phyloP scores from a whole-genome alignment of 2,113 vertebrate species.

The Mesocricetus auratus region DNA sequence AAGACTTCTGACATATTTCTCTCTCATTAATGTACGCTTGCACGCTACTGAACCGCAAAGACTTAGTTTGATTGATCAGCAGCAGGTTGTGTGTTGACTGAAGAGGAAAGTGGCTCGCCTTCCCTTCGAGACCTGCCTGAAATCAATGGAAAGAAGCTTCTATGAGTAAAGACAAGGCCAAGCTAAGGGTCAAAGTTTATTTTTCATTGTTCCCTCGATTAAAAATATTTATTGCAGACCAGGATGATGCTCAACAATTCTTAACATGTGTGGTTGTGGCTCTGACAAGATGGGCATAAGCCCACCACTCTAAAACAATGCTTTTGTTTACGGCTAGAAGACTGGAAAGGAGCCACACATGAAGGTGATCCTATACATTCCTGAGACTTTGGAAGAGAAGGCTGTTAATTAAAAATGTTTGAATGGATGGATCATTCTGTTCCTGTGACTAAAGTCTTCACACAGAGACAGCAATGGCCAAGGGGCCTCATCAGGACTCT shows the following conservation, averaged over 20 bases:
- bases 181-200: constrained; percentile 54
- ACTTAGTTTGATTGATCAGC: constrained; percentile 14
- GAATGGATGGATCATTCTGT: constrained; percentile 73
- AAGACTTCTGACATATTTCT: constrained; percentile 58
- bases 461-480: constrained; percentile 58
- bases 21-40: constrained; percentile 52
- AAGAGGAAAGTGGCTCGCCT: not conserved
- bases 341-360: constrained; percentile 66
- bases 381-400: constrained; percentile 75
- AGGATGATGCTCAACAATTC: constrained; percentile 53
- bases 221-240: constrained; percentile 72
- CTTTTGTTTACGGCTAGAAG: constrained; percentile 72
- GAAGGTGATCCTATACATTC: constrained; percentile 64
- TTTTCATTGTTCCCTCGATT: constrained; percentile 63
- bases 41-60: constrained; percentile 38
- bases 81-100: not conserved
- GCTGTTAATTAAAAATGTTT: constrained; percentile 82
- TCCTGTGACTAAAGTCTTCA: constrained; percentile 63
- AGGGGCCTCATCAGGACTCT: constrained; percentile 67
- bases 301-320: constrained; percentile 60
- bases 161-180: constrained; percentile 51
- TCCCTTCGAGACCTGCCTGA: not conserved
- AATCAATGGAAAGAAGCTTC: not conserved
- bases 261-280: constrained; percentile 60
- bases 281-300: constrained; percentile 13